Evolutionary conservation across 2,113 vertebrate species (phyloP).

Genomic region (Dicrurus megarhynchus): DNA sequence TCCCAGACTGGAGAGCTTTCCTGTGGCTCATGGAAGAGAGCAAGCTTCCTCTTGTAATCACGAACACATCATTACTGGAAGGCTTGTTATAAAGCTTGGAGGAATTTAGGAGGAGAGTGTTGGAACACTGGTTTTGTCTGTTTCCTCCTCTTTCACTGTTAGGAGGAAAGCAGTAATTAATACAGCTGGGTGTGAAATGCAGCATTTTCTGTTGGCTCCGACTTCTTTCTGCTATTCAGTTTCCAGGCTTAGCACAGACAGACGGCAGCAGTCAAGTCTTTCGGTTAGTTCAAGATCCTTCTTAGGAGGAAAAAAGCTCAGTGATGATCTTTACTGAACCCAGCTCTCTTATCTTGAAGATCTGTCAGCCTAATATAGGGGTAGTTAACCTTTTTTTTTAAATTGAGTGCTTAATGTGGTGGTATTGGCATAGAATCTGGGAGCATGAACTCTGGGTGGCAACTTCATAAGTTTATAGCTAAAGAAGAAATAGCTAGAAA

Average conservation of each 20-base stretch:
- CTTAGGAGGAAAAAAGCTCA: background rate
- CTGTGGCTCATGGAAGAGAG: background rate
- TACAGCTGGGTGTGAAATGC: slow-evolving; percentile 30
- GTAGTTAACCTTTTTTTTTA: background rate
- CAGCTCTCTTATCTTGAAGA: background rate
- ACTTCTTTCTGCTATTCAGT: background rate
- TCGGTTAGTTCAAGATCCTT: background rate
- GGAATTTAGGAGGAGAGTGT: background rate
- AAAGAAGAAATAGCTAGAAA: background rate
- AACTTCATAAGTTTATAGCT: background rate
- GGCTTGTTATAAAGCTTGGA: background rate
- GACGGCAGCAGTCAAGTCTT: background rate
- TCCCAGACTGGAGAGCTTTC: background rate
- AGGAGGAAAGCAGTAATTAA: slow-evolving; percentile 42
- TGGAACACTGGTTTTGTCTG: background rate
- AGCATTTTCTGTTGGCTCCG: background rate
- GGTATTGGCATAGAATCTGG: background rate
- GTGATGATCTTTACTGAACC: background rate
- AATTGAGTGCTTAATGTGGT: background rate
- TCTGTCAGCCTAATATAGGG: background rate
- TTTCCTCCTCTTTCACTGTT: background rate
- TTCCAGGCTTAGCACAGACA: background rate
- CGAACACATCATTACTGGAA: background rate
- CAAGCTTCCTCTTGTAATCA: background rate
- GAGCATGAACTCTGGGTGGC: background rate